phyloP scores from a whole-genome alignment of 2,888 invertebrate species.

The Poecilobothrus nobilitatus region DNA sequence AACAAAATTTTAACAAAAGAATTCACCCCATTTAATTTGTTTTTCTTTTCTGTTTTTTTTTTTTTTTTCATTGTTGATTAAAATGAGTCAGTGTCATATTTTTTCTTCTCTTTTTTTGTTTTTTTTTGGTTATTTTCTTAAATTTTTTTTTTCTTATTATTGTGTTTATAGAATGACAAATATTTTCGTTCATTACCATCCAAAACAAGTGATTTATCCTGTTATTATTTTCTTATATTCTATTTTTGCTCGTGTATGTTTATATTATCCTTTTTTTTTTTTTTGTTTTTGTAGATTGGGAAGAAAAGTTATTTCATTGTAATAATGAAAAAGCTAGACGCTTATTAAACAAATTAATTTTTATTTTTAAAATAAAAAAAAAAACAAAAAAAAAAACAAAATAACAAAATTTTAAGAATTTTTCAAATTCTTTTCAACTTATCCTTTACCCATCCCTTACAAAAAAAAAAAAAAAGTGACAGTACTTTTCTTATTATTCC shows the following conservation, averaged over 20 bases:
- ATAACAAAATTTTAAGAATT: neutral
- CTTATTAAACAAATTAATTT: neutral
- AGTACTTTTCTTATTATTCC: neutral
- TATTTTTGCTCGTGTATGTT: neutral
- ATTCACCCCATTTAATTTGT: too few relatives aligned
- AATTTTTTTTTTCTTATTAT: neutral
- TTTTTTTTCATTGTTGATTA: neutral
- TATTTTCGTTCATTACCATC: neutral
- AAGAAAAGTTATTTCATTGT: neutral
- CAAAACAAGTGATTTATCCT: neutral
- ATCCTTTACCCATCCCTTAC: too few relatives aligned
- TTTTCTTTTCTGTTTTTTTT: too few relatives aligned
- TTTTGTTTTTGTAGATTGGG: neutral
- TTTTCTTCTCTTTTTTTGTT: neutral
- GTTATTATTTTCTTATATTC: neutral
- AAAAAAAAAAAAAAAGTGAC: too few relatives aligned
- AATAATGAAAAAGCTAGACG: neutral
- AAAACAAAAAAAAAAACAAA: too few relatives aligned
- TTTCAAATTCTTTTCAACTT: neutral
- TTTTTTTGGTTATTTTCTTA: neutral
- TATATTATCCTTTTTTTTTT: neutral
- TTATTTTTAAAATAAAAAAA: neutral
- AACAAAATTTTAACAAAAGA: too few relatives aligned
- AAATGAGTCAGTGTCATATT: constrained; percentile 1
- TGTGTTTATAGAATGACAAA: constrained; percentile 5